phyloP scores from a whole-genome alignment of 2,888 invertebrate genomes.

The Hemaris fuciformis region DNA sequence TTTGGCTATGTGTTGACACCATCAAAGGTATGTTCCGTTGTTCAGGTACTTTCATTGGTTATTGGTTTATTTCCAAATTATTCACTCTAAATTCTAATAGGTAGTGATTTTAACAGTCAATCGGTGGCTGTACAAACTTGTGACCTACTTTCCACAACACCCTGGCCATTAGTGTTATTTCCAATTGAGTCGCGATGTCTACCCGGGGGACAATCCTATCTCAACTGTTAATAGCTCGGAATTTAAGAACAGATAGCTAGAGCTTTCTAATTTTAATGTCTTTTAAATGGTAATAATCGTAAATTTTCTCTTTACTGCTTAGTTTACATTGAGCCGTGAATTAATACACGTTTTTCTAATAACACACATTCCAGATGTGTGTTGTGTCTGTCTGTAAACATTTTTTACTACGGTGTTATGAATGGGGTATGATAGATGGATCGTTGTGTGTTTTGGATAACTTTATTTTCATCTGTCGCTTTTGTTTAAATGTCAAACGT shows the following conservation, averaged over 20 bases:
- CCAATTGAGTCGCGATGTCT: slow-evolving; percentile 24
- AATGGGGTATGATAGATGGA: slow-evolving; percentile 5
- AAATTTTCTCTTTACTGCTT: slow-evolving; percentile 12
- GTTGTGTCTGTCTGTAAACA: slow-evolving; percentile 13
- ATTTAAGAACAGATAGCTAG: slow-evolving; percentile 12
- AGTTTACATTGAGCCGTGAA: slow-evolving; percentile 9
- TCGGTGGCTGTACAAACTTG: slow-evolving; percentile 18
- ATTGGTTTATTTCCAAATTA: not conserved
- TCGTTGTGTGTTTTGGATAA: not conserved
- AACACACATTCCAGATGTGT: slow-evolving; percentile 16
- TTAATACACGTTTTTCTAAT: slow-evolving; percentile 10
- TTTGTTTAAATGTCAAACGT: not conserved
- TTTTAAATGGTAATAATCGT: slow-evolving; percentile 18
- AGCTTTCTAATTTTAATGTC: slow-evolving; percentile 14
- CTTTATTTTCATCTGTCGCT: not conserved
- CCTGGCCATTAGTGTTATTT: slow-evolving; percentile 28
- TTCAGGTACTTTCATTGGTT: not conserved
- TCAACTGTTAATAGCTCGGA: slow-evolving; percentile 11
- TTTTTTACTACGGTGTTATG: slow-evolving; percentile 8
- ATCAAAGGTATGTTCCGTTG: not conserved
- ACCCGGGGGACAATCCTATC: slow-evolving; percentile 18
- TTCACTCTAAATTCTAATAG: not conserved
- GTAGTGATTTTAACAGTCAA: slow-evolving; percentile 3
- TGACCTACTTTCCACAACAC: slow-evolving; percentile 32
- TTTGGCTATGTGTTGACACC: too few relatives aligned